These are phyloP conservation scores for Sebastes alutus DNA, from an alignment of 2,797 vertebrate genomes.

Conservation along the genomic window DNA sequence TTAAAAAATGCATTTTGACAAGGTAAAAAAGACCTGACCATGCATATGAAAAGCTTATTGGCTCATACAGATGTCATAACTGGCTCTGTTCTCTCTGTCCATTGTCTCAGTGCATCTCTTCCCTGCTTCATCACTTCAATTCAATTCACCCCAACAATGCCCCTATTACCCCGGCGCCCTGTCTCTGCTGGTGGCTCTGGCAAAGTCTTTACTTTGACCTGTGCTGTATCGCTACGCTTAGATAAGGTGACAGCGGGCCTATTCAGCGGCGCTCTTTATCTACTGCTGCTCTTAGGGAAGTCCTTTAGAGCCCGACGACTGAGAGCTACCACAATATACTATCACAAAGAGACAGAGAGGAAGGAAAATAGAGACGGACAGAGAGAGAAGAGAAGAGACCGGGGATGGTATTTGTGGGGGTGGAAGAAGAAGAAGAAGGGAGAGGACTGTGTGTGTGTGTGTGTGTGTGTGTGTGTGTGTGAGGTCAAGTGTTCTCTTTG, in stretches of 20 bases:
- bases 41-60: background rate
- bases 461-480: background rate
- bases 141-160: slow-evolving; percentile 36
- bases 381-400: slow-evolving; percentile 11
- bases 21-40: background rate
- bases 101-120: slow-evolving; percentile 44
- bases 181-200: slow-evolving; percentile 50
- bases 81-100: slow-evolving; percentile 1
- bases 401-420: slow-evolving; percentile 40
- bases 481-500: slow-evolving; percentile 53
- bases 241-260: slow-evolving; percentile 75
- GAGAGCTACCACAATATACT: slow-evolving; percentile 59
- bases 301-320: slow-evolving; percentile 62
- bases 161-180: background rate
- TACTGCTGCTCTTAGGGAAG: slow-evolving; percentile 68
- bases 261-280: slow-evolving; percentile 75
- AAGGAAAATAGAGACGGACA: slow-evolving; percentile 52
- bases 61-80: background rate
- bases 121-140: slow-evolving; percentile 43
- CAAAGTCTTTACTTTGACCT: slow-evolving; percentile 68
- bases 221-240: slow-evolving; percentile 60
- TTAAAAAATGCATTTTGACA: background rate
- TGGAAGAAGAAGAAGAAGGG: slow-evolving; percentile 13
- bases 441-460: background rate
- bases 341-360: slow-evolving; percentile 57